phyloP scores from a whole-genome alignment of 1,140 invertebrate species.

The Calosoma granatense region DNA sequence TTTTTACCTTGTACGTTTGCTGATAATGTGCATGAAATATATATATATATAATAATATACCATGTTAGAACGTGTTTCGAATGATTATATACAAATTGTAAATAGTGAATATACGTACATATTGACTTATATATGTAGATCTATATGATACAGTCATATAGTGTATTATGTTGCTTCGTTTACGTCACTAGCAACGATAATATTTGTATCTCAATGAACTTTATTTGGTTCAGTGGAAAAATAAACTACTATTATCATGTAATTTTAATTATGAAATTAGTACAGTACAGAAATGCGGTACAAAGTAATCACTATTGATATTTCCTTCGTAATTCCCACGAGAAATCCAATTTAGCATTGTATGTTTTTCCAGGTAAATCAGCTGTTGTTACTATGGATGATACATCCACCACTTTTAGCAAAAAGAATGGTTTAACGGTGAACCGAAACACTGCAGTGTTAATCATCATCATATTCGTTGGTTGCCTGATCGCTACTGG shows the following conservation, averaged over 20 bases:
- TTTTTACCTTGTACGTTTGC: too few species aligned
- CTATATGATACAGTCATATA: too few species aligned
- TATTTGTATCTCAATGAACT: neutral
- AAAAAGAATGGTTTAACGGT: slow-evolving; percentile 36
- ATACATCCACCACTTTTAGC: slow-evolving; percentile 34
- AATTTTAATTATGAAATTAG: neutral
- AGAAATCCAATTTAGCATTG: neutral
- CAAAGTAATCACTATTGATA: too few species aligned
- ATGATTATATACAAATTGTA: too few species aligned
- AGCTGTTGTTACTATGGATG: slow-evolving; percentile 33
- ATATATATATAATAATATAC: too few species aligned
- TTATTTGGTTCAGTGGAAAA: neutral
- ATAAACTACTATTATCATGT: neutral
- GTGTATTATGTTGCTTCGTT: neutral
- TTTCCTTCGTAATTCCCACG: too few species aligned
- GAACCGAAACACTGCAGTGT: slow-evolving; percentile 36
- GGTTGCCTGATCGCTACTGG: slow-evolving; percentile 47
- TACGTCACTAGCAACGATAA: neutral
- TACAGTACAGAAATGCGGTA: too few species aligned
- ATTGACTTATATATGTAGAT: too few species aligned
- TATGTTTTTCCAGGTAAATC: neutral
- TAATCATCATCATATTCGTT: slow-evolving; percentile 40
- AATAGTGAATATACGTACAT: too few species aligned
- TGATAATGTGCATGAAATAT: too few species aligned
- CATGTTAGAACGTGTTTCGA: too few species aligned